Conservation (phyloP, 2,113 vertebrate species). For the Mesoclemmys tuberculata region DNA sequence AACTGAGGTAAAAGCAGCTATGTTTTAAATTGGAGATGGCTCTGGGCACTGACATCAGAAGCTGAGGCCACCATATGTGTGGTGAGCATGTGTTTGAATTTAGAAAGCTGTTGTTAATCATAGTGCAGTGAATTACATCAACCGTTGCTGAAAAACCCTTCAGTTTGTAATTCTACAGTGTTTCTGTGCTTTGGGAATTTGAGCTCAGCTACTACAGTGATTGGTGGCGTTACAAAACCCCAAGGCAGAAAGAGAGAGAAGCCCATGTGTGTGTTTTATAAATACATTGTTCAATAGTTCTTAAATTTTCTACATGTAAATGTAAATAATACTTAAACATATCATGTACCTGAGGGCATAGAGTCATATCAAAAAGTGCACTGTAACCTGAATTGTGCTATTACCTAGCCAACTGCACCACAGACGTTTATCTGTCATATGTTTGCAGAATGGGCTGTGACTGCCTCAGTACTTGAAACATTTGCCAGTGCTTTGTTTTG, state of each 20-base stretch:
- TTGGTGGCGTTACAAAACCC: background rate
- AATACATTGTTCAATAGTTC: background rate
- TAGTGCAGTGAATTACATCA: background rate
- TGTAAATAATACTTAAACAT: background rate
- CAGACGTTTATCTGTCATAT: background rate
- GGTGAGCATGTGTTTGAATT: no score
- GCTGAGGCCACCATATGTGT: background rate
- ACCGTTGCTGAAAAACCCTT: background rate
- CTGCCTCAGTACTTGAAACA: background rate
- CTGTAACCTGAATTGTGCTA: background rate
- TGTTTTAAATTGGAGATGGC: background rate
- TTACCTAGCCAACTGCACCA: background rate
- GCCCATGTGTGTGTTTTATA: accelerated
- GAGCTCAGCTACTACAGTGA: background rate
- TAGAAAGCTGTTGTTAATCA: background rate
- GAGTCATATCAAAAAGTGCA: background rate
- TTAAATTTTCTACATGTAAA: accelerated
- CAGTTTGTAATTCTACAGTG: background rate
- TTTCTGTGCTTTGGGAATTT: background rate
- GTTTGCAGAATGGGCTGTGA: background rate
- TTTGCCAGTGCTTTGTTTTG: background rate
- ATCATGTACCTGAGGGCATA: no score
- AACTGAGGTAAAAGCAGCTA: background rate
- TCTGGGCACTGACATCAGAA: background rate
- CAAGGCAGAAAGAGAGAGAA: background rate